These are phyloP conservation scores for Nipponacmea schrenckii DNA, from an alignment of 2,888 invertebrate species.

Conservation along the genomic window DNA sequence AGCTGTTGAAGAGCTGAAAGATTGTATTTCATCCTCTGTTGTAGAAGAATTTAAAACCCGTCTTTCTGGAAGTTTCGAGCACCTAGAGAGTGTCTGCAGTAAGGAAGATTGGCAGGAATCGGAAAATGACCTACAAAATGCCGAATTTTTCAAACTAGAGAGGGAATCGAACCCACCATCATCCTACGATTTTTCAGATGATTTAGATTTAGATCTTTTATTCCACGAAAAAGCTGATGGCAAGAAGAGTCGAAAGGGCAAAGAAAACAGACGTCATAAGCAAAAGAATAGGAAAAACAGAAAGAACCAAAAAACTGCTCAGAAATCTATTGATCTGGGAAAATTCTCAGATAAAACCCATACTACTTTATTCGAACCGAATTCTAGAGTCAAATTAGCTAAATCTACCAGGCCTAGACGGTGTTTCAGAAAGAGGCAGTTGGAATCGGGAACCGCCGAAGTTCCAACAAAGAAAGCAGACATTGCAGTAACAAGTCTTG, in stretches of 20 bases:
- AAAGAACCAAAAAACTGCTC: neutral
- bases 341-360: no score
- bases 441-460: neutral
- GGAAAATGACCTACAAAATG: neutral
- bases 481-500: neutral
- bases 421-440: neutral
- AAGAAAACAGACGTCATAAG: neutral
- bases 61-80: neutral
- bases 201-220: neutral
- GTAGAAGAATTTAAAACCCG: neutral
- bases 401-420: neutral
- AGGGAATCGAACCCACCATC: neutral
- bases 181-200: neutral
- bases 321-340: neutral
- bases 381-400: no score
- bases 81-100: neutral
- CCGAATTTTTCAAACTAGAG: neutral
- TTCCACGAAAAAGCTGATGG: neutral
- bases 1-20: neutral
- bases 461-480: neutral
- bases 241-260: neutral
- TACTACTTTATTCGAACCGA: neutral
- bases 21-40: neutral
- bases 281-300: neutral
- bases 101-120: neutral